Base-by-base conservation (phyloP, 2,113 vertebrate species). In the Dipodomys spectabilis region DNA sequence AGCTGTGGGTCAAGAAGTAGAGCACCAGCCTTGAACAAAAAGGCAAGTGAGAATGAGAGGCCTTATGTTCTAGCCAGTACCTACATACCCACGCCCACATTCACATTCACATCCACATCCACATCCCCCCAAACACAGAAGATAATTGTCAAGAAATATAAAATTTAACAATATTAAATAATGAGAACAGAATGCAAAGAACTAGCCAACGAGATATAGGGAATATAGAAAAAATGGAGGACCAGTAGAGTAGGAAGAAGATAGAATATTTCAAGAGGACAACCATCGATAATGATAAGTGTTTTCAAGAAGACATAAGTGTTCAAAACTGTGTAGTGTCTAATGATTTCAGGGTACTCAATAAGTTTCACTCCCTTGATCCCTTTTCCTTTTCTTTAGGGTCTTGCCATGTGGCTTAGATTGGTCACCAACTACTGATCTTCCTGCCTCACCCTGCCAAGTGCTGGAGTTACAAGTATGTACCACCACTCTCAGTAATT, bases 181-280 rank as follows among this genome's bases (percentile, higher is more conserved):
- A 45, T 78, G 28, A 49, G n/a, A 84, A 75, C 5, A 74, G 39
- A 90, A 90, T 90, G 23, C 25, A 71, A 85, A 69, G 5, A 62
- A 65, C 15, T 25, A 82, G 45, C 15, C 39, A 95, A 69, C 28
- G 45, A 91, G 23, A 68, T 30, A 64, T 4, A 69, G 39, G 28
- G 13, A 78, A 75, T 45, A 75, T 30, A 92, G 60, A 44, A 72
- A 86, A 49, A 67, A 9, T 89, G 44, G 39, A 82, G 83, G 88
- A 57, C 4, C 39, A 75, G 53, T 10, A 19, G 6, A 88, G 1
- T 32, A 86, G 19, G 88, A 60, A 53, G 3, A 68, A n/a, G 5
- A 5, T 57, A 82, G 12, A 89, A 72, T 10, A 80, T 91, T 75
- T 83, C 60, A 95, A 82, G 81, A 89, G n/a, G 32, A 87, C 20